Evolutionary conservation across 2,888 invertebrate species (phyloP).

Genomic region (Lydus trimaculatus): DNA sequence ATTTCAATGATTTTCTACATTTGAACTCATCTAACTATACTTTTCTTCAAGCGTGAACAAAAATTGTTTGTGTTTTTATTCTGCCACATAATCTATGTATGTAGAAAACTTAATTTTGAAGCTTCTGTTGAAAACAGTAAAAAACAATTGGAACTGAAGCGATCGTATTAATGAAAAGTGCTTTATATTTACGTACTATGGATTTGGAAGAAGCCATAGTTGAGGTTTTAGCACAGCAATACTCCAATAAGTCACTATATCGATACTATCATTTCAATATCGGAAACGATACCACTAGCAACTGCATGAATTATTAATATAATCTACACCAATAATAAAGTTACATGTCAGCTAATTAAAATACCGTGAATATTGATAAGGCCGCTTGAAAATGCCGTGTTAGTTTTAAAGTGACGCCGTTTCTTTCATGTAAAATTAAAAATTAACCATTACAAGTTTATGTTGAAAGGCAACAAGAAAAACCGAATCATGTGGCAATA

Average conservation of each 20-base stretch:
- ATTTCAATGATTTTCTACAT: too few species aligned
- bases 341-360: not conserved
- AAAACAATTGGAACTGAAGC: too few species aligned
- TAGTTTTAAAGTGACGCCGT: not conserved
- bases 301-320: not conserved
- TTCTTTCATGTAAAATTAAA: not conserved
- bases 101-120: too few species aligned
- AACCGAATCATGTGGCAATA: constrained; percentile 24
- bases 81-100: too few species aligned
- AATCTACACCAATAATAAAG: not conserved
- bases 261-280: not conserved
- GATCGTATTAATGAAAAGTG: too few species aligned
- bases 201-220: too few species aligned
- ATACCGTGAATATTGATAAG: not conserved
- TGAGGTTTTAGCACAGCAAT: too few species aligned
- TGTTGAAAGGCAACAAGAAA: constrained; percentile 5
- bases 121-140: too few species aligned
- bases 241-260: not conserved
- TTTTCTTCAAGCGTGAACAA: too few species aligned
- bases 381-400: not conserved
- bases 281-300: not conserved
- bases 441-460: not conserved
- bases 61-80: too few species aligned
- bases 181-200: not conserved
- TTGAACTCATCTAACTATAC: too few species aligned